Evolutionary conservation across 2,888 invertebrate species (phyloP), one percentile per base, ranked within the genome.

Genomic region (Plutella xylostella): DNA sequence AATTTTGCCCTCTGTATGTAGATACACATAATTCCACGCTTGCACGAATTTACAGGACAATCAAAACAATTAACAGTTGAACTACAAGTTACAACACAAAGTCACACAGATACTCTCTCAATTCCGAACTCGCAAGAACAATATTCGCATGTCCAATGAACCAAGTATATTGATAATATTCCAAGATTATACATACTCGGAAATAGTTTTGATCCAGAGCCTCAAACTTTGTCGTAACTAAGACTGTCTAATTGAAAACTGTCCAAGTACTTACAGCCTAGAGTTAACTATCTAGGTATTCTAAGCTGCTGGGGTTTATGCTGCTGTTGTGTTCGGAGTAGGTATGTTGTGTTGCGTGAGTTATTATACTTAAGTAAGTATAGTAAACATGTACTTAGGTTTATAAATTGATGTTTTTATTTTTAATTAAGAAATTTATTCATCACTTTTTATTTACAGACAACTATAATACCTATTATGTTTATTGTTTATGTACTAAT

Each of bases 241-340:
- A 37, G 39, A 35, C 34, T 20, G 43, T 34, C 40, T 43, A 40
- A 48, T 45, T 43, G 48, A 48, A 45, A 48, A 48, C 43, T 33
- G 45, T 45, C 45, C 28, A 43, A 45, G 34, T 48, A n/a, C 33
- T 33, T 33, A 33, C 33, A 33, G 14, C 2, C 33, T 33, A 17
- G 15, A 4, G 33, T 17, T 17, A 33, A 33, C n/a, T n/a, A n/a
- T n/a, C n/a, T n/a, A n/a, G n/a, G n/a, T n/a, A n/a, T n/a, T n/a
- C n/a, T n/a, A n/a, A 33, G 17, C 33, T 31, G 31, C 2, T 12
- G 12, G 11, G 15, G 9, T 17, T 15, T 14, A 15, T 33, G 33
- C 17, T 14, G 33, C 1, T 14, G 17, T 15, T 14, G 14, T 33
- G 11, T 14, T 5, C 30, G 30, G 30, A 14, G 30, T 30, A 12